Percentiles rank a stretch among this genome's conserved stretches.
Conservation (phyloP, 2,888 invertebrate species). For the Lepidocyrtinus sp. region DNA sequence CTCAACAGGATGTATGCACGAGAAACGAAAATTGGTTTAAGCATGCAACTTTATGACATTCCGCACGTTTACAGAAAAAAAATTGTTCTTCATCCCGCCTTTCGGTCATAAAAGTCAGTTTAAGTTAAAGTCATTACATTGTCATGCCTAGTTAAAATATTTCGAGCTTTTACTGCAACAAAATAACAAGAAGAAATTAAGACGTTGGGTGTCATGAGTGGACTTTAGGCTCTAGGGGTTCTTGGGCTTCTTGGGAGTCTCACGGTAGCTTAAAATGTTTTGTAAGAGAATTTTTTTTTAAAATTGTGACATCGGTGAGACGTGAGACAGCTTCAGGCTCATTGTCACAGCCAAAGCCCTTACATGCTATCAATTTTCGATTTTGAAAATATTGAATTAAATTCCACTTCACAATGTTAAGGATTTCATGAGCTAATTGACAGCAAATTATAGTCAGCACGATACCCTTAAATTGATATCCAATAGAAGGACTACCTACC, state of each 20-base stretch:
- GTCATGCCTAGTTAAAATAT: neutral
- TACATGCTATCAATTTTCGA: too few species aligned
- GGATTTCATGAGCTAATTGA: constrained; percentile 12
- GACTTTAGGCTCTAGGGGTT: neutral
- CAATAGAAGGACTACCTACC: too few species aligned
- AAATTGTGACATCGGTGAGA: neutral
- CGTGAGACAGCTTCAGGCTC: neutral
- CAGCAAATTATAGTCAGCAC: neutral
- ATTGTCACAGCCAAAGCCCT: neutral
- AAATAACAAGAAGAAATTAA: too few species aligned
- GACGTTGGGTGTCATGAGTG: too few species aligned
- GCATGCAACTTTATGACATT: constrained; percentile 24
- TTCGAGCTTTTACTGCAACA: constrained; percentile 18
- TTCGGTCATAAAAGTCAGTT: neutral
- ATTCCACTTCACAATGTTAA: neutral
- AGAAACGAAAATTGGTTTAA: too few species aligned
- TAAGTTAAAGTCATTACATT: neutral
- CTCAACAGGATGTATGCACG: constrained; percentile 54
- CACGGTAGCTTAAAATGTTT: constrained; percentile 1
- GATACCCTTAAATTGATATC: too few species aligned
- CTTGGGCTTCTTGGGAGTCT: neutral
- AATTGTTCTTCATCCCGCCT: neutral
- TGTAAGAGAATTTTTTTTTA: neutral
- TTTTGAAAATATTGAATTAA: neutral
- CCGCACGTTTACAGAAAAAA: neutral